phyloP scores from a whole-genome alignment of 1,140 invertebrate genomes.

The Neotoxoptera formosana region DNA sequence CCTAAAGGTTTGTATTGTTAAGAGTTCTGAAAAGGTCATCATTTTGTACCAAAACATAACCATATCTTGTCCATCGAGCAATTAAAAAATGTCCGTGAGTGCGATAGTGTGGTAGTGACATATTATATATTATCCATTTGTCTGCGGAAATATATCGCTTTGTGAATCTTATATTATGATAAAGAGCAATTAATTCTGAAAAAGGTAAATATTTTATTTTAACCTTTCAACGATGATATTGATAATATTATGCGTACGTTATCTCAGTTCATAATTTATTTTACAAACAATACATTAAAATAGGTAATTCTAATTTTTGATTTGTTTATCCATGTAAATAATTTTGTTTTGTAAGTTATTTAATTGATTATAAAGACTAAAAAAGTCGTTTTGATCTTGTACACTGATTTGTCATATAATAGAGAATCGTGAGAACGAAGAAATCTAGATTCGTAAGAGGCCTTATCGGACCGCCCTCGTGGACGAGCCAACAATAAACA shows the following conservation, averaged over 20 bases:
- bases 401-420: conserved; percentile 11
- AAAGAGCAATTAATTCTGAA: neutral
- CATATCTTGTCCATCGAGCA: neutral
- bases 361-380: conserved; percentile 25
- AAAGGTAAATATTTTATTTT: neutral
- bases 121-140: neutral
- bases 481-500: conserved; percentile 51
- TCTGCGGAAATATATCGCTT: neutral
- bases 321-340: neutral
- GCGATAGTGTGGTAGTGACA: neutral
- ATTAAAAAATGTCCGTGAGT: neutral
- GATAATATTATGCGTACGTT: neutral
- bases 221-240: neutral
- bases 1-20: neutral
- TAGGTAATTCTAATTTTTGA: neutral
- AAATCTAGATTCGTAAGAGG: neutral
- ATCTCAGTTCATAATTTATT: neutral
- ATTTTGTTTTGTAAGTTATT: neutral
- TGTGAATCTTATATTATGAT: neutral
- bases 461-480: conserved; percentile 55
- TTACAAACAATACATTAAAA: neutral
- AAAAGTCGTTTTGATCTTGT: conserved; percentile 23
- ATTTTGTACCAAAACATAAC: neutral
- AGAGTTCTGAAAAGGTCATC: neutral
- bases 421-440: conserved; percentile 44